These are phyloP conservation scores for Dorcus parallelipipedus DNA, from an alignment of 2,888 invertebrate genomes.

Conservation along the genomic window DNA sequence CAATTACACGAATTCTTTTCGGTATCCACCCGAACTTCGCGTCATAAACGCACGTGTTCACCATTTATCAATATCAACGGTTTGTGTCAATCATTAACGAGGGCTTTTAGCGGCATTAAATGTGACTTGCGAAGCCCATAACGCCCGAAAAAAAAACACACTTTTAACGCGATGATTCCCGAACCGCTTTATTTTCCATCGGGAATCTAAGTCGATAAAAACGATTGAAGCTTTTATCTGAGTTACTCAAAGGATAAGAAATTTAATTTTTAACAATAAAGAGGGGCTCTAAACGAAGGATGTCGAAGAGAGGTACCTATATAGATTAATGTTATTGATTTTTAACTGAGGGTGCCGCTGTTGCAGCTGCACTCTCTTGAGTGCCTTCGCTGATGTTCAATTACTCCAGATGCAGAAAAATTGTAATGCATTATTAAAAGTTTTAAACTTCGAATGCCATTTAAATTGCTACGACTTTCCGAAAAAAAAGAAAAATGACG, in stretches of 20 bases:
- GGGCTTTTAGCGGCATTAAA: no score
- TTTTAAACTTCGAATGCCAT: constrained; percentile 21
- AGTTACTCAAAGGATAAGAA: constrained; percentile 17
- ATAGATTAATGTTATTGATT: constrained; percentile 21
- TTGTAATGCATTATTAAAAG: constrained; percentile 14
- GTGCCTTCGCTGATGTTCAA: constrained; percentile 6
- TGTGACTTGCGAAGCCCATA: no score
- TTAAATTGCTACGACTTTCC: constrained; percentile 18
- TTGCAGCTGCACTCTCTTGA: neutral
- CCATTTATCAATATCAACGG: no score
- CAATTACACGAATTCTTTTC: no score
- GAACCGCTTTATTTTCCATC: neutral
- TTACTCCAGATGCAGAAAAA: constrained; percentile 10
- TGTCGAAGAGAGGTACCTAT: constrained; percentile 10
- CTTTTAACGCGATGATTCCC: neutral
- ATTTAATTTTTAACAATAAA: constrained; percentile 24
- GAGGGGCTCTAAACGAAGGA: constrained; percentile 19
- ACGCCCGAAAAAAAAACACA: no score
- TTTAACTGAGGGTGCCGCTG: constrained; percentile 1
- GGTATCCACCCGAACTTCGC: no score
- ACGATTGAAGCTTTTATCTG: constrained; percentile 22
- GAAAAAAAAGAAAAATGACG: no score
- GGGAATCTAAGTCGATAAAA: neutral
- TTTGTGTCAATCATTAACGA: no score
- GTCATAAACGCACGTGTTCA: no score